Conservation (phyloP, 2,888 invertebrate genomes). For the Conops quadrifasciatus region DNA sequence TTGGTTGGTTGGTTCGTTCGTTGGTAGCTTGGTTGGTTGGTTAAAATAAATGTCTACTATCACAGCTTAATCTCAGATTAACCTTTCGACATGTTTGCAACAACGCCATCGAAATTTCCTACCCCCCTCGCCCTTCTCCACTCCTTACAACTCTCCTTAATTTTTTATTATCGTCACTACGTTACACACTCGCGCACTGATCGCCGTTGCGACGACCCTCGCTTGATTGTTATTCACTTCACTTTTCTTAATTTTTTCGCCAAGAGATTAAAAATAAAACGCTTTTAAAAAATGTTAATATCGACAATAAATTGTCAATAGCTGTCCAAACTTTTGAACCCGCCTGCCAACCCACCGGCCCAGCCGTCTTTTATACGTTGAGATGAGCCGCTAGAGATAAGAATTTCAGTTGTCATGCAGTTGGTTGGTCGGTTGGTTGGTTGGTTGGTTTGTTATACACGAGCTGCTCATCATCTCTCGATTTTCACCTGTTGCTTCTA, state of each 20-base stretch:
- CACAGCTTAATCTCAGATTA: constrained; percentile 33
- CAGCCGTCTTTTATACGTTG: background rate
- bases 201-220: background rate
- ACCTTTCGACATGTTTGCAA: constrained; percentile 35
- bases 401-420: background rate
- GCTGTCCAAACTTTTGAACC: constrained; percentile 28
- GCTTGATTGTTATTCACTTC: background rate
- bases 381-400: constrained; percentile 5
- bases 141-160: too few species aligned
- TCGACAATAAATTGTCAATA: constrained; percentile 36
- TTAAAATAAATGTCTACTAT: constrained; percentile 32
- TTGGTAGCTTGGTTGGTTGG: too few species aligned
- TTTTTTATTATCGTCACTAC: background rate
- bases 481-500: constrained; percentile 31
- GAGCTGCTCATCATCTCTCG: constrained; percentile 1
- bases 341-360: background rate
- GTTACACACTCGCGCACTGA: background rate
- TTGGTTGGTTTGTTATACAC: constrained; percentile 2
- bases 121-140: background rate
- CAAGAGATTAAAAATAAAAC: background rate
- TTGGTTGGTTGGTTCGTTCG: too few species aligned
- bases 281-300: constrained; percentile 11
- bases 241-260: background rate
- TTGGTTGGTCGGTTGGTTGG: background rate
- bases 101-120: constrained; percentile 4